Evolutionary conservation across 1,140 invertebrate species (phyloP), one percentile per base, ranked within the genome.

Genomic region (Riptortus pedestris): DNA sequence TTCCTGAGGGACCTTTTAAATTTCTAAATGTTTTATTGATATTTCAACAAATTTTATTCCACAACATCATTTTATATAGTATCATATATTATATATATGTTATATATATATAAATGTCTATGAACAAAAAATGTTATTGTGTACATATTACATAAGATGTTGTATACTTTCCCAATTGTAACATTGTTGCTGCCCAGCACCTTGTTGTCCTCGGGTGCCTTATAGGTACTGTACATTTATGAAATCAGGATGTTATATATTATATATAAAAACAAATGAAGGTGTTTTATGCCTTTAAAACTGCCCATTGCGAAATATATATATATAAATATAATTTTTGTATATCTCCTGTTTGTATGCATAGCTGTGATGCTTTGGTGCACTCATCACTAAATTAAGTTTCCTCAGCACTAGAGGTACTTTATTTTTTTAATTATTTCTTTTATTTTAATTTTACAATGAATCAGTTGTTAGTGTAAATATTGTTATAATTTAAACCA

Each of bases 61-160:
- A 24, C 26, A 55, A 55, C 51, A 55, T 55, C 51, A 55, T 55
- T 55, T 55, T 55, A 55, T 55, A 55, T 55, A 55, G 51, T 55
- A 55, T 55, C 24, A 55, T 55, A 55, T 55, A 55, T 55, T 16
- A 24, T 20, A 51, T 22, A 51, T 51, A 51, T 20, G n/a, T 20
- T 51, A 55, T 55, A 55, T 47, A 47, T 47, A 9, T 47, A 47
- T 47, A 55, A 16, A 48, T 48, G 11, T 48, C 11, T 55, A 55
- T 55, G 24, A 24, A 9, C 24, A 55, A 55, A 47, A 20, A 47
- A 55, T 24, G 16, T 55, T 55, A 24, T 55, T 24, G 16, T 55
- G 51, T 55, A 55, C 7, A 20, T 55, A 55, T 24, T 24, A 27
- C 16, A 12, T 55, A 55, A 26, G 20, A 55, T 47, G 24, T 55